Conservation (phyloP, 2,888 invertebrate genomes). For the Anarsia innoxiella region DNA sequence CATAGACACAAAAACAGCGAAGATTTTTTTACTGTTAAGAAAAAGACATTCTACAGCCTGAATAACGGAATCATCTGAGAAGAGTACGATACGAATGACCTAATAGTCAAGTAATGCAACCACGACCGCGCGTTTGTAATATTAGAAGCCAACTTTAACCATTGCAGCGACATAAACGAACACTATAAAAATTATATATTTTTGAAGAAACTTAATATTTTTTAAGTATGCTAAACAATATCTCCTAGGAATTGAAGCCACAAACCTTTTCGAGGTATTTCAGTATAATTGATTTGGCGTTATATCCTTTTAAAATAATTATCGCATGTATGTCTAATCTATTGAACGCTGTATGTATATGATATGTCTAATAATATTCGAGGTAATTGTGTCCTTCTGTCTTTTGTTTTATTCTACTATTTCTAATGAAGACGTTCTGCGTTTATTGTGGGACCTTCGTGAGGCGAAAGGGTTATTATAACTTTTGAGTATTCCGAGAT, state of each 20-base stretch:
- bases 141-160: no score
- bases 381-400: constrained; percentile 21
- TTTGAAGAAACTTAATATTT: no score
- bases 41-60: no score
- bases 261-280: not conserved
- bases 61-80: no score
- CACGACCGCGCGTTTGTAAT: no score
- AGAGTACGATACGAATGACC: not conserved
- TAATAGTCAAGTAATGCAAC: not conserved
- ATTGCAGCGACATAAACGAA: no score
- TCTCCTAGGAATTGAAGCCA: not conserved
- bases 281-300: not conserved
- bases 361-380: constrained; percentile 30
- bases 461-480: no score
- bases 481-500: no score
- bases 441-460: no score
- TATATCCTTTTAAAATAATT: not conserved
- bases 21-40: no score
- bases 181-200: no score
- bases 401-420: constrained; percentile 23
- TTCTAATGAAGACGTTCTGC: constrained; percentile 13
- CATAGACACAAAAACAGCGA: no score
- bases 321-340: not conserved
- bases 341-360: constrained; percentile 7
- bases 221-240: constrained; percentile 7